Conservation (phyloP, 2,888 invertebrate genomes). For the Sesamia inferens region DNA sequence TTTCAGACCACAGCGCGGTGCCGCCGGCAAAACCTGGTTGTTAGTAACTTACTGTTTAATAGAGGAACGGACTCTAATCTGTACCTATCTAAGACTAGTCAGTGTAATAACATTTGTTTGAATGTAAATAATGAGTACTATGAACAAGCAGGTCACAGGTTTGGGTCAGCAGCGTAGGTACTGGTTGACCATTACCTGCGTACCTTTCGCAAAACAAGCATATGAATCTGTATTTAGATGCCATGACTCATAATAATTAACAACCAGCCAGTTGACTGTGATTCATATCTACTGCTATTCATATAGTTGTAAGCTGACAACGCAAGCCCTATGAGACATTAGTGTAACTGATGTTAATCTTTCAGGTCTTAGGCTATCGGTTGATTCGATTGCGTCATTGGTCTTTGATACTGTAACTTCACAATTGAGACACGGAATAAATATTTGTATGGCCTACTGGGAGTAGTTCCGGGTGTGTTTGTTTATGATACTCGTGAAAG, state of each 20-base stretch:
- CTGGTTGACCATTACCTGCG: constrained; percentile 23
- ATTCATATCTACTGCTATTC: constrained; percentile 41
- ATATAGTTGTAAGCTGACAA: constrained; percentile 41
- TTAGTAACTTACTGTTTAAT: background rate
- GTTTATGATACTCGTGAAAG: background rate
- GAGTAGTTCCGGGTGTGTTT: too few relatives aligned
- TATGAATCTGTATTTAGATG: constrained; percentile 15
- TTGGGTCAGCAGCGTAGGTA: background rate
- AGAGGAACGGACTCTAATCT: background rate
- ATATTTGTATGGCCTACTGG: too few relatives aligned
- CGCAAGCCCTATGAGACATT: constrained; percentile 12
- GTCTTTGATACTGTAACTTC: background rate
- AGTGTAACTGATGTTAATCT: constrained; percentile 24
- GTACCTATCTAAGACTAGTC: background rate
- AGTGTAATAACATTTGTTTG: background rate
- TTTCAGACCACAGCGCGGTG: too few relatives aligned
- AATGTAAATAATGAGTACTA: constrained; percentile 11
- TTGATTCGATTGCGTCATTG: constrained; percentile 14
- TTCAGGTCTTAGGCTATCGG: constrained; percentile 21
- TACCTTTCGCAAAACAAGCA: constrained; percentile 25
- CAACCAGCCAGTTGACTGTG: constrained; percentile 34
- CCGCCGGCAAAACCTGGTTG: too few relatives aligned
- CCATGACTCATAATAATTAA: constrained; percentile 45
- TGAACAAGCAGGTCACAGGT: constrained; percentile 11
- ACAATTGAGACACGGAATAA: background rate